Base-by-base conservation (phyloP, 2,113 vertebrate species). In the Mionectes macconnelli region DNA sequence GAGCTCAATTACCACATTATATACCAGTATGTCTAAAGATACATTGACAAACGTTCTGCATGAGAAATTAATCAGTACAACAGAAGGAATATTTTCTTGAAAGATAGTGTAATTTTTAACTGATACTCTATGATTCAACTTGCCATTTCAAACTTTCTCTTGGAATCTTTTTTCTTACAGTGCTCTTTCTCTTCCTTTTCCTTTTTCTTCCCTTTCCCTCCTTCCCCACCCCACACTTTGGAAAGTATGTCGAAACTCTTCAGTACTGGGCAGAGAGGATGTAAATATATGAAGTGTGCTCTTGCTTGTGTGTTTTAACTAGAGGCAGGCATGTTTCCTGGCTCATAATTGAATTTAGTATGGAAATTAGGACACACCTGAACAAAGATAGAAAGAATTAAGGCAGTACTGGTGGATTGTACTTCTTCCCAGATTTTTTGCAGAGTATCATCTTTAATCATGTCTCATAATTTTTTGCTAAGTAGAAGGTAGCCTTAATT, bases 301-400 rank as follows among this genome's bases (percentile, higher is more conserved):
- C 9, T 72, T 84, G 64, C 4, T 16, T 55, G 2, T n/a, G 28
- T 56, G 13, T 57, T 80, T 89, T 74, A 85, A 57, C 28, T 81
- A n/a, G 21, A 88, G 40, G 8, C 30, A 82, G 12, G 24, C 4
- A 4, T 68, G 27, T 91, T 87, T 64, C 77, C 39, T 56, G 35
- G 45, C 33, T 90, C 67, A 67, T 82, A 94, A 91, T 49, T 89
- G 76, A 78, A 62, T 17, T 63, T 42, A 35, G 4, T 49, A 44
- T 84, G 68, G 12, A 42, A 80, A 21, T 86, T 84, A 77, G 21
- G 55, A 80, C 56, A 75, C 44, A 78, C 52, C 27, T 95, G 30
- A 52, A 45, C 78, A 50, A 13, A 87, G 72, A 86, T 81, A 70
- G 95, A 86, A 94, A 70, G 23, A 70, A 89, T 66, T 74, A 81